These are phyloP conservation scores for Trichechus manatus DNA, from an alignment of 2,113 vertebrate species.

Conservation along the genomic window DNA sequence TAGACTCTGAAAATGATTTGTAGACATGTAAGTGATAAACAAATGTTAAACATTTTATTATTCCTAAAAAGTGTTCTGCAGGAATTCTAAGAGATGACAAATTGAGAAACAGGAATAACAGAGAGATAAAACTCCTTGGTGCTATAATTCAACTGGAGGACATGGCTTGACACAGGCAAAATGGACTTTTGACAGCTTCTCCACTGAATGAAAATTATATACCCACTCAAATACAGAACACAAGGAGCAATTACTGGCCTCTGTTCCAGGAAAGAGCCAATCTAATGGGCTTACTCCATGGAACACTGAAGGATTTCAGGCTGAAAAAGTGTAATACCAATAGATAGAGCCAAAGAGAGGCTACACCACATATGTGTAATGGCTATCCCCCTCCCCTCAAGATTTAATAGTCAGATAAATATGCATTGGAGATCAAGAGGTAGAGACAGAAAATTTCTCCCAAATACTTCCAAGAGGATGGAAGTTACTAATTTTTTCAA, in stretches of 20 bases:
- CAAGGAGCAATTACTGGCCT: background rate
- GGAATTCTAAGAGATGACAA: background rate
- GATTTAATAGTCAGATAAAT: background rate
- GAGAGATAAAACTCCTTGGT: background rate
- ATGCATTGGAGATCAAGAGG: background rate
- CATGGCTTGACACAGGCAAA: background rate
- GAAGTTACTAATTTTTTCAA: background rate
- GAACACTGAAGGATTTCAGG: background rate
- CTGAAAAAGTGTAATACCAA: background rate
- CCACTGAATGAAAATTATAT: background rate
- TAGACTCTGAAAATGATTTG: background rate
- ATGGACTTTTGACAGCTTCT: background rate
- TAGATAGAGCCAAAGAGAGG: background rate
- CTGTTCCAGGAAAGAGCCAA: background rate
- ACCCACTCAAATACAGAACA: background rate
- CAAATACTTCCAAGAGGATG: background rate
- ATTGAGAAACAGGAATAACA: background rate
- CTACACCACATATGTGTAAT: background rate
- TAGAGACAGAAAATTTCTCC: background rate
- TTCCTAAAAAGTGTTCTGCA: background rate
- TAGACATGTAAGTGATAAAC: background rate
- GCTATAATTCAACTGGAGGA: background rate
- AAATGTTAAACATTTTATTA: background rate
- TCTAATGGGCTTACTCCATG: background rate
- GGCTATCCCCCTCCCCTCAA: accelerated